Conservation (phyloP, 2,113 vertebrate species). For the Egretta garzetta region DNA sequence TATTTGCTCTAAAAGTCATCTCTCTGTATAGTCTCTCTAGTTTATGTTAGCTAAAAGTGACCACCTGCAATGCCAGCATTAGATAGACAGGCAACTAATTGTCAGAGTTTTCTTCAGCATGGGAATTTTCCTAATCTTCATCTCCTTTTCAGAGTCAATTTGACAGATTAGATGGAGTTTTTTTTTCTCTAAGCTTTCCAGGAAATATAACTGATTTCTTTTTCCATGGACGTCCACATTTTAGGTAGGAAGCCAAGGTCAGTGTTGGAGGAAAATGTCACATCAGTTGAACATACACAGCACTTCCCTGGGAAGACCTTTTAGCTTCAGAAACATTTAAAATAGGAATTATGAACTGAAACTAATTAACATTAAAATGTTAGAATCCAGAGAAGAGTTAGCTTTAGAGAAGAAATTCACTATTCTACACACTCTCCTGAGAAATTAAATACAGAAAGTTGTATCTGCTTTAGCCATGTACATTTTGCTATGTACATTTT, state of each 20-base stretch:
- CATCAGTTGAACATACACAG: not conserved
- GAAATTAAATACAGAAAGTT: not conserved
- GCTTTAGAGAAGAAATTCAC: not conserved
- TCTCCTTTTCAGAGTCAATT: not conserved
- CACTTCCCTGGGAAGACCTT: not conserved
- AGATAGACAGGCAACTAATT: not conserved
- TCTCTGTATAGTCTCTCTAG: not conserved
- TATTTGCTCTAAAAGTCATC: rapidly evolving
- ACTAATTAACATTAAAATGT: not conserved
- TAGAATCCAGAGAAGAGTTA: not conserved
- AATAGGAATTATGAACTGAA: not conserved
- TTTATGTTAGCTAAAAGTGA: not conserved
- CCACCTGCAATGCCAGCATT: not conserved
- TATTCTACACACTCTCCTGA: rapidly evolving
- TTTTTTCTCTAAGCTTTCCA: not conserved
- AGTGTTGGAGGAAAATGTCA: not conserved
- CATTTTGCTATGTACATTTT: not conserved
- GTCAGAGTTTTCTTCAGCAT: not conserved
- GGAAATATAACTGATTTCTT: not conserved
- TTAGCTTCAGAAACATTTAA: not conserved
- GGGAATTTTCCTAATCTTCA: not conserved
- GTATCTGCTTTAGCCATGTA: not conserved
- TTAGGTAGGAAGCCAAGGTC: not conserved
- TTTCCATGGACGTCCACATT: not conserved
- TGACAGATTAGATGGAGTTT: not conserved